Conservation (phyloP, 2,797 vertebrate species). For the Choloepus didactylus region DNA sequence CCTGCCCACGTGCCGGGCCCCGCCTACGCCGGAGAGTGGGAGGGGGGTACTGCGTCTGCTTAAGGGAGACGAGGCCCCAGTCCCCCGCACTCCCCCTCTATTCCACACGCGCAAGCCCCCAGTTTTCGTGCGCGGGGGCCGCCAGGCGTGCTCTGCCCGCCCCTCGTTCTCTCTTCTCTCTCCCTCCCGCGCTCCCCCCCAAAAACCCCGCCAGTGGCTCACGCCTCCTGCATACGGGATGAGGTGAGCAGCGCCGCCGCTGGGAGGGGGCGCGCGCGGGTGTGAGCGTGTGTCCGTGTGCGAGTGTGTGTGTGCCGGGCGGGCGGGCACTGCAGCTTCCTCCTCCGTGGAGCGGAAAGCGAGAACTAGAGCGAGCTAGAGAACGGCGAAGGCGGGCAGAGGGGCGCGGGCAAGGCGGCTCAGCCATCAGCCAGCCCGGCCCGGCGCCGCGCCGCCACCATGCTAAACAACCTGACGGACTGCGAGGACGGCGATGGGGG, state of each 20-base stretch:
- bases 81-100: constrained; percentile 68
- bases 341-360: constrained; percentile 87
- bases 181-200: constrained; percentile 53
- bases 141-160: constrained; percentile 57
- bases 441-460: constrained; percentile 88
- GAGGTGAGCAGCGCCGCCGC: constrained; percentile 91
- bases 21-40: constrained; percentile 76
- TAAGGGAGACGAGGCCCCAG: constrained; percentile 74
- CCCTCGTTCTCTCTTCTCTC: constrained; percentile 56
- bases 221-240: constrained; percentile 93
- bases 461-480: constrained; percentile 99
- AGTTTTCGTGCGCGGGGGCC: constrained; percentile 69
- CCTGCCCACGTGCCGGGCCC: constrained; percentile 84
- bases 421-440: constrained; percentile 80
- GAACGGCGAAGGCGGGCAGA: constrained; percentile 80
- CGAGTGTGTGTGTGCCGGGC: constrained; percentile 89
- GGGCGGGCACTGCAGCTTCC: constrained; percentile 92
- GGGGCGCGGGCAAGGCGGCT: constrained; percentile 83
- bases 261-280: constrained; percentile 86
- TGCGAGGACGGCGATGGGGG: constrained; percentile 97
- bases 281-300: constrained; percentile 88
- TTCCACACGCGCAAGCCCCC: constrained; percentile 78
- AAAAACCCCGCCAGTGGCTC: constrained; percentile 84
- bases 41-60: constrained; percentile 80
- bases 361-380: constrained; percentile 70